These are phyloP conservation scores for Coracias cyanogaster DNA, from an alignment of 2,797 vertebrate species.

Conservation along the genomic window DNA sequence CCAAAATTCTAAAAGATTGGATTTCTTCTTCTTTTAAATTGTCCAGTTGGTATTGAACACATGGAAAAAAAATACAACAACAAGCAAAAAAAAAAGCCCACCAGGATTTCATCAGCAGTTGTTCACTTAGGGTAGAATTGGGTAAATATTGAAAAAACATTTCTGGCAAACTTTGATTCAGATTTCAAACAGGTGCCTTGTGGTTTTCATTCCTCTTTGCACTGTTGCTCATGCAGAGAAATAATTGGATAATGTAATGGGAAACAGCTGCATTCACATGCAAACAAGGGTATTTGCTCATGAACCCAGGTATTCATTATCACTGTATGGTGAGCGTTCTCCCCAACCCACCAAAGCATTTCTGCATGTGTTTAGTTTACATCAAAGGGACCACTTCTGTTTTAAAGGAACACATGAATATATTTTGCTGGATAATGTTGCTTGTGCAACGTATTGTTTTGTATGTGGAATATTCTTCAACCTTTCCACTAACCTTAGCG, in stretches of 20 bases:
- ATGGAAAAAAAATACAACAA: not conserved
- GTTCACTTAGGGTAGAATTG: not conserved
- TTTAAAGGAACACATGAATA: not conserved
- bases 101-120: not conserved
- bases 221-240: slow-evolving; percentile 20
- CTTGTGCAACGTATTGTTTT: not conserved
- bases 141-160: not conserved
- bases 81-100: not conserved
- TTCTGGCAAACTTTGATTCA: slow-evolving; percentile 8
- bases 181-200: slow-evolving; percentile 29
- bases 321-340: not conserved
- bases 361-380: not conserved
- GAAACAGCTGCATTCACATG: slow-evolving; percentile 29
- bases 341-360: not conserved
- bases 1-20: rapidly evolving
- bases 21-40: not conserved
- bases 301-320: slow-evolving; percentile 4
- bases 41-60: not conserved
- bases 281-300: not conserved
- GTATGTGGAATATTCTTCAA: not conserved
- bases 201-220: slow-evolving; percentile 9
- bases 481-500: not conserved
- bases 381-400: not conserved
- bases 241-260: slow-evolving; percentile 41
- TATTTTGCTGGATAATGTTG: not conserved